These are phyloP conservation scores for Tenthredo distinguenda DNA, from an alignment of 2,888 invertebrate genomes.

Conservation along the genomic window DNA sequence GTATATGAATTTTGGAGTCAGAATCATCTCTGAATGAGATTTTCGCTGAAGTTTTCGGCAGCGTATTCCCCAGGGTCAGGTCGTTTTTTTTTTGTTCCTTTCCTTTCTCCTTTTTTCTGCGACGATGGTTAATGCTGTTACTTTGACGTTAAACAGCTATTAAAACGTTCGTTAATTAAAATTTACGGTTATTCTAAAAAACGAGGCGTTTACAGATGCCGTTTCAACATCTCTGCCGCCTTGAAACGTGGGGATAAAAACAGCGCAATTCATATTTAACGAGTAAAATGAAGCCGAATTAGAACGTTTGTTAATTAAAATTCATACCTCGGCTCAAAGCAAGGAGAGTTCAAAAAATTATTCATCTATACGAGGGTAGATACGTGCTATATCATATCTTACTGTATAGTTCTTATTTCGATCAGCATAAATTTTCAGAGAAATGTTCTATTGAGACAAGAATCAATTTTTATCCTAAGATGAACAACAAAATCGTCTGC, in stretches of 20 bases:
- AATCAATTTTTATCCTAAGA: too few relatives aligned
- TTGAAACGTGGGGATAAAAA: conserved; percentile 7
- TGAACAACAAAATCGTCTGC: too few relatives aligned
- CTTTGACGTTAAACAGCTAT: conserved; percentile 51
- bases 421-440: not conserved
- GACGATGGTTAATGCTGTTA: conserved; percentile 43
- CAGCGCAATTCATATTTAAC: conserved; percentile 38
- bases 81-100: not conserved
- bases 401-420: not conserved
- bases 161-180: conserved; percentile 51
- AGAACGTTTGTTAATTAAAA: conserved; percentile 45
- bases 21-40: not conserved
- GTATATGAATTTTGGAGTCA: not conserved
- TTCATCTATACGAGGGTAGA: not conserved
- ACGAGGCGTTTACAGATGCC: conserved; percentile 42
- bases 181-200: conserved; percentile 44
- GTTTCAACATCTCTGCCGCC: conserved; percentile 30
- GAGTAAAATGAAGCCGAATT: conserved; percentile 41
- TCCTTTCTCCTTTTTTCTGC: not conserved
- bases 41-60: not conserved
- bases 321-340: conserved; percentile 22
- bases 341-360: not conserved
- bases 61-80: not conserved
- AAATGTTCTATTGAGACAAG: not conserved
- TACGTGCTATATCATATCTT: not conserved